Evolutionary conservation across 2,113 vertebrate genomes (phyloP), one percentile per base, ranked within the genome.

Genomic region (Perca flavescens): DNA sequence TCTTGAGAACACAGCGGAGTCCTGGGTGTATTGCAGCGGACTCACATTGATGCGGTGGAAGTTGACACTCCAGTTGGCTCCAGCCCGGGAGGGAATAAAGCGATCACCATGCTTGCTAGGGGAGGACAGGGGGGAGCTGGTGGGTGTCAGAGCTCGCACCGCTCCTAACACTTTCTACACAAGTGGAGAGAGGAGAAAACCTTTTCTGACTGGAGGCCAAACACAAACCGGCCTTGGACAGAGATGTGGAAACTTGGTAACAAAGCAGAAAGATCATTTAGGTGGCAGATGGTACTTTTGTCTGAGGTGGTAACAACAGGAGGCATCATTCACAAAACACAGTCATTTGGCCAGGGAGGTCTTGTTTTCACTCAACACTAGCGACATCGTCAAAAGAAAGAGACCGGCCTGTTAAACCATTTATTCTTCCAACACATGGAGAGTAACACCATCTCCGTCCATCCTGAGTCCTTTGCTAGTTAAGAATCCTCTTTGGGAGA

Each of bases 31-130:
- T 58, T 19, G 54, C 68, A 47, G 77, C 72, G 84, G 46, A 87
- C 96, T 95, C 88, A 99, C 98, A 58, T 99, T 99, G 94, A 99
- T 99, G 83, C 97, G 95, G 93, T 99, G 98, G 91, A 99, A 99
- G 86, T 98, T 99, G 81, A 99, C 97, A 69, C 97, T 99, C 98
- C 98, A 99, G 94, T 99, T 99, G 90, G 98, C 98, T 3, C 98
- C 98, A 0, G 98, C 98, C 81, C 98, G 95, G 1, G 98, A 99
- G 8, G 98, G 98, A 86, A 99, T 99, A 93, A 99, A 99, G 52
- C 98, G 95, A 94, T 99, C 98, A 0, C 98, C 98, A 0, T 98
- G 97, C 74, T 99, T 99, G 91, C 98, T 99, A 34, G 98, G 98
- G 8, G 98, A 99, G 46, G 97, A 98, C 93, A 99, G 94, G 0